These are phyloP conservation scores for Xenus cinereus DNA, from an alignment of 2,113 vertebrate species.

Conservation along the genomic window DNA sequence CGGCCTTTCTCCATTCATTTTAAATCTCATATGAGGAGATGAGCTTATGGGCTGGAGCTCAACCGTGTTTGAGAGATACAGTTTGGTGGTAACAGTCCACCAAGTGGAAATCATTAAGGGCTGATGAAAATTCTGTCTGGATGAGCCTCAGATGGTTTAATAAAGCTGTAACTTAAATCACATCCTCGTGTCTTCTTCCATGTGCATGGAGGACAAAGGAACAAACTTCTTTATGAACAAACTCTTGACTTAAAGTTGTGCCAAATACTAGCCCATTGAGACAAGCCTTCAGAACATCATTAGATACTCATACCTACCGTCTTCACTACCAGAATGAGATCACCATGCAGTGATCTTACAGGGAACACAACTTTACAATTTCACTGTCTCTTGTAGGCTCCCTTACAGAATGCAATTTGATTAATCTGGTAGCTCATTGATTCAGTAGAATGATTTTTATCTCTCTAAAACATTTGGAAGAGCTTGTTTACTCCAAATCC, in stretches of 20 bases:
- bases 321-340: neutral
- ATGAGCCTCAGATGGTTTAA: neutral
- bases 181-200: neutral
- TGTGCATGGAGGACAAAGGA: neutral
- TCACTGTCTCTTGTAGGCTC: neutral
- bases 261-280: neutral
- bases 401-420: neutral
- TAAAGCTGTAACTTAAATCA: neutral
- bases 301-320: neutral
- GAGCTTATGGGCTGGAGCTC: neutral
- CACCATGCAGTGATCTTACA: neutral
- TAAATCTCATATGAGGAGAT: neutral
- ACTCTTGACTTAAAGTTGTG: neutral
- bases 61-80: neutral
- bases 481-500: constrained; percentile 4
- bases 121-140: neutral
- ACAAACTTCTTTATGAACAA: neutral
- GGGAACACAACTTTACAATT: neutral
- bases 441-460: neutral
- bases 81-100: neutral
- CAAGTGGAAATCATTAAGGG: neutral
- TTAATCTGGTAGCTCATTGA: neutral
- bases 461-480: neutral
- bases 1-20: neutral
- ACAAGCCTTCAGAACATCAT: neutral